These are phyloP conservation scores for Gopherus flavomarginatus DNA, from an alignment of 2,113 vertebrate species.

Conservation along the genomic window DNA sequence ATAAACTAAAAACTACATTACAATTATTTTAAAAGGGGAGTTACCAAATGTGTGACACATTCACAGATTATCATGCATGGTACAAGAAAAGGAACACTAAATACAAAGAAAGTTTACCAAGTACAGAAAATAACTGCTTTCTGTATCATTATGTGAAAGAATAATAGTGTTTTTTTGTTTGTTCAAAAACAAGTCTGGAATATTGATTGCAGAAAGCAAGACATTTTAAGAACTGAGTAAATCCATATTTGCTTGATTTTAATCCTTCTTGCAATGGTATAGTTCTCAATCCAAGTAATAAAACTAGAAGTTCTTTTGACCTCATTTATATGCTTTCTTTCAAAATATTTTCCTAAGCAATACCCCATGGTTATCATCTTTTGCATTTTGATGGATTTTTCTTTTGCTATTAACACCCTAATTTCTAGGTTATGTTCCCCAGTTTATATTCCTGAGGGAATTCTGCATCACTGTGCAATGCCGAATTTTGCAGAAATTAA, in stretches of 20 bases:
- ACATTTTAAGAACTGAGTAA: background rate
- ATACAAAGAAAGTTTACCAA: background rate
- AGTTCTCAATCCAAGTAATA: background rate
- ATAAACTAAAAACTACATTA: rapidly evolving
- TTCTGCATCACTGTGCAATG: too few species aligned
- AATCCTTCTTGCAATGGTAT: background rate
- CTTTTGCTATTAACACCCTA: background rate
- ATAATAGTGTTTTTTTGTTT: background rate
- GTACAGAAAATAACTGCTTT: background rate
- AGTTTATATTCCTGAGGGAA: background rate
- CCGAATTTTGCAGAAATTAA: too few species aligned
- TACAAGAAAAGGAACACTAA: background rate
- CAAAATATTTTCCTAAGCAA: background rate
- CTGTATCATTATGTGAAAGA: background rate
- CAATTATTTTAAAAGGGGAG: background rate
- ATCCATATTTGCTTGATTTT: background rate
- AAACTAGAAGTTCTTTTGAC: background rate
- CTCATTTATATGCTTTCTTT: background rate
- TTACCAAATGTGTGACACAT: background rate
- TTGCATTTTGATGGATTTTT: background rate
- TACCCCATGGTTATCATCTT: background rate
- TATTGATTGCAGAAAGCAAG: background rate
- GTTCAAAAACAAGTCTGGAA: background rate
- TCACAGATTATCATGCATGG: rapidly evolving
- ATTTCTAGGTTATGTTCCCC: background rate